Evolutionary conservation across 2,888 invertebrate species (phyloP).

Genomic region (Pandemis cinnamomeana): DNA sequence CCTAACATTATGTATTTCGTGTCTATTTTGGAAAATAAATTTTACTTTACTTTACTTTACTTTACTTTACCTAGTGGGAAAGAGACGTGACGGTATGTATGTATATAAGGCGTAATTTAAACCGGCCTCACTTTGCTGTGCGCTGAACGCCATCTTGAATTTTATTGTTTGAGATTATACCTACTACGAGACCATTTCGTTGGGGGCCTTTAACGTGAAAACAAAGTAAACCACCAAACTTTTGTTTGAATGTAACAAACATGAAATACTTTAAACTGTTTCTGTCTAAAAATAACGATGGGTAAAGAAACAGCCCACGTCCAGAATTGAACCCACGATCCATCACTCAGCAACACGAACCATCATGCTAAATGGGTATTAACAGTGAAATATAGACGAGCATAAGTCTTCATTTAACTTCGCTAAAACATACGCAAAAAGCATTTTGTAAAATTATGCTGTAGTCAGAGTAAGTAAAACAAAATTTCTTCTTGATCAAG

Average conservation of each 20-base stretch:
- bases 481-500: too few species aligned
- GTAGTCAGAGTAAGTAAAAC: neutral
- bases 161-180: too few species aligned
- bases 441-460: slow-evolving; percentile 9
- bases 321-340: slow-evolving; percentile 13
- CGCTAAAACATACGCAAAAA: slow-evolving; percentile 17
- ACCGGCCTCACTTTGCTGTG: too few species aligned
- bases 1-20: too few species aligned
- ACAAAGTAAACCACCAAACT: neutral
- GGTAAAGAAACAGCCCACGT: neutral
- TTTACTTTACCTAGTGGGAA: too few species aligned
- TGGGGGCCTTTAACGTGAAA: too few species aligned
- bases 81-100: too few species aligned
- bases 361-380: slow-evolving; percentile 23
- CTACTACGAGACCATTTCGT: neutral
- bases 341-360: slow-evolving; percentile 13
- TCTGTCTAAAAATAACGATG: neutral
- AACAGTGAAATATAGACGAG: slow-evolving; percentile 24
- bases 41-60: too few species aligned
- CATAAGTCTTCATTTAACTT: slow-evolving; percentile 33
- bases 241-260: neutral
- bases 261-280: neutral
- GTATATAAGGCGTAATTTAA: too few species aligned
- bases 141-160: too few species aligned
- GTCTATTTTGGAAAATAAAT: too few species aligned